Percentiles rank a stretch among this genome's conserved stretches.
Conservation (phyloP, 92 coral and sea anemone species). For the Bergia puertoricense region DNA sequence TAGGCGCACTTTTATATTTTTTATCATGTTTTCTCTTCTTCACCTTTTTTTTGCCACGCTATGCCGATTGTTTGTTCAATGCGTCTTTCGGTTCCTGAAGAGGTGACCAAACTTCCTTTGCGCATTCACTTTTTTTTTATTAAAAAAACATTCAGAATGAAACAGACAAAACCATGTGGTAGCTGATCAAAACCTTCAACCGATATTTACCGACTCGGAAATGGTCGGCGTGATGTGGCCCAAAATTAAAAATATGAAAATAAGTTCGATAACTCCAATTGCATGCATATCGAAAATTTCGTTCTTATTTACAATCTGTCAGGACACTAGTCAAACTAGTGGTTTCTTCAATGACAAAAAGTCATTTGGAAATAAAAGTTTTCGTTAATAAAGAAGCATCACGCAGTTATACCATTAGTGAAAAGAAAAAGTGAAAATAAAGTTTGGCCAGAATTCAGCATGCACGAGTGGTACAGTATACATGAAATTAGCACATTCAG, state of each 20-base stretch:
- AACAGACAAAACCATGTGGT: not conserved
- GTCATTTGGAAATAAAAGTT: not conserved
- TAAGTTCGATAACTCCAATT: not conserved
- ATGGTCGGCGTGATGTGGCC: not conserved
- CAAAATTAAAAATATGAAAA: constrained; percentile 4
- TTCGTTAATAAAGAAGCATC: not conserved
- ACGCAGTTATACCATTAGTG: not conserved
- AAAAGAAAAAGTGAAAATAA: not conserved
- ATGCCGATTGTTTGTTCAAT: not conserved
- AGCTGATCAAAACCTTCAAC: not conserved
- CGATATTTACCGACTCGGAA: not conserved
- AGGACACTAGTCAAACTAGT: not conserved
- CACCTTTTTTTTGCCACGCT: not conserved
- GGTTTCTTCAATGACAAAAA: not conserved
- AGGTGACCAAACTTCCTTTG: not conserved
- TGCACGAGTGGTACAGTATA: not conserved
- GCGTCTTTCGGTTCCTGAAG: not conserved
- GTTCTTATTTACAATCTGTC: not conserved
- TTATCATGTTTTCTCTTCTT: not conserved
- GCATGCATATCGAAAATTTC: too few relatives aligned
- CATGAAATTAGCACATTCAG: not conserved
- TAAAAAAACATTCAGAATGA: not conserved
- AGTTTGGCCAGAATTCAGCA: not conserved
- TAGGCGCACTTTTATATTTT: too few relatives aligned
- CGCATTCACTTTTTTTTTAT: not conserved